Base-by-base conservation (phyloP, 2,888 invertebrate genomes). In the Magallana nippona region DNA sequence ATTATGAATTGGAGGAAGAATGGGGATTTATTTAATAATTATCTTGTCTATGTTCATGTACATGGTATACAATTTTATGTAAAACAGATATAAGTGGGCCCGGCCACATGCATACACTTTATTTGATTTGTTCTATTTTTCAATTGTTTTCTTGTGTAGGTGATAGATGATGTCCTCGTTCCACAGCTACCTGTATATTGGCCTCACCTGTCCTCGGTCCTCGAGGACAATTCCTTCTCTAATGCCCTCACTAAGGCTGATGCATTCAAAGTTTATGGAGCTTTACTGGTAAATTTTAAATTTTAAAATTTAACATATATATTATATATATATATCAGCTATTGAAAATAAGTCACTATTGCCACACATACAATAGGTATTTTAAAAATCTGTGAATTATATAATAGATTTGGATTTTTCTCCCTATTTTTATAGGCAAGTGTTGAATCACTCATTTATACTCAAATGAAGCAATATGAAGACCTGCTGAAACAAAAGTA, bases 221-320 rank as follows among this genome's bases (percentile, higher is more conserved):
- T 94, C 85, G 90, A 92, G n/a, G 91, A 92, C 79, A 85, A 80
- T 17, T 88, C 90, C 10, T 81, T 84, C 55, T 83, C 88, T 19
- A 91, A 91, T 87, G 87, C 90, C 78, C 87, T 90, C 60, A 82
- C 82, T n/a, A 92, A 90, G 81, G 82, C 91, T 1, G 93, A 93
- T 87, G 93, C 93, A 19, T 91, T 91, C 81, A 93, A 92, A 88
- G 94, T 94, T 10, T 88, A 92, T 85, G 93, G 93, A 58, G 94
- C 93, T 81, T 87, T 94, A 11, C 85, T 92, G 90, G 94, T 94
- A 88, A 86, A 90, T 86, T 78, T 77, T 19, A 19, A 58, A n/a
- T n/a, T n/a, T 27, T 27, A 27, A 27, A 27, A 27, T 27, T 27
- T 27, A 27, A 27, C 27, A 27, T 27, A 27, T 2, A 27, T n/a